Evolutionary conservation across 2,888 invertebrate species (phyloP).

Genomic region (Spilarctia lutea): DNA sequence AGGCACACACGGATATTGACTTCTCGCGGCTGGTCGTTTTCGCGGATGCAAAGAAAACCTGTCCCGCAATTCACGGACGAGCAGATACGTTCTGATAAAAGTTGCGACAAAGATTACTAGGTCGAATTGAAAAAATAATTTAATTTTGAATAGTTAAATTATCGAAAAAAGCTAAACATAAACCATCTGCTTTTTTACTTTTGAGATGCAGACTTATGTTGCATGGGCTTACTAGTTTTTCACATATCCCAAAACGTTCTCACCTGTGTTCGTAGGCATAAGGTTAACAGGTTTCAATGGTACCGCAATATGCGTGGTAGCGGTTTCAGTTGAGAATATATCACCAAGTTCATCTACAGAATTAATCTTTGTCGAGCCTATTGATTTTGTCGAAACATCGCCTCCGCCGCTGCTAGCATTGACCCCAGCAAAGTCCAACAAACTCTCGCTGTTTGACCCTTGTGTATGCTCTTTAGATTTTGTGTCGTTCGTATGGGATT

Average conservation of each 20-base stretch:
- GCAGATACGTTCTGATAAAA: no score
- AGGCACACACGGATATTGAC: no score
- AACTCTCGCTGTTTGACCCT: constrained; percentile 58
- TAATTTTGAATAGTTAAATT: no score
- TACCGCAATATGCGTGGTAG: constrained; percentile 64
- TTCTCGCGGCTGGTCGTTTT: no score
- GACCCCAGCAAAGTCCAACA: constrained; percentile 76
- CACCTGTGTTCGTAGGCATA: constrained; percentile 64
- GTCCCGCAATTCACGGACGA: no score
- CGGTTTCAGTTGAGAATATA: constrained; percentile 72
- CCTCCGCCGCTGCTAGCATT: constrained; percentile 23
- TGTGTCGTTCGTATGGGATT: constrained; percentile 24
- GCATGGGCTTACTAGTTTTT: no score
- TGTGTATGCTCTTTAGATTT: constrained; percentile 29
- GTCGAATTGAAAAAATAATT: no score
- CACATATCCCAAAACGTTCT: not conserved
- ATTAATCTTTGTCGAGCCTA: constrained; percentile 49
- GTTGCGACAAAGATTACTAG: no score
- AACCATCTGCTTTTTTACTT: no score
- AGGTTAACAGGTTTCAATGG: constrained; percentile 77
- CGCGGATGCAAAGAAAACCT: no score
- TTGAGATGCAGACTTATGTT: no score
- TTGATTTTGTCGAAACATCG: constrained; percentile 21
- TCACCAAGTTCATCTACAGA: constrained; percentile 79
- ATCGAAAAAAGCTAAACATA: no score